Evolutionary conservation across 2,797 vertebrate genomes (phyloP).

Genomic region (Melanotaenia parkinsoni): DNA sequence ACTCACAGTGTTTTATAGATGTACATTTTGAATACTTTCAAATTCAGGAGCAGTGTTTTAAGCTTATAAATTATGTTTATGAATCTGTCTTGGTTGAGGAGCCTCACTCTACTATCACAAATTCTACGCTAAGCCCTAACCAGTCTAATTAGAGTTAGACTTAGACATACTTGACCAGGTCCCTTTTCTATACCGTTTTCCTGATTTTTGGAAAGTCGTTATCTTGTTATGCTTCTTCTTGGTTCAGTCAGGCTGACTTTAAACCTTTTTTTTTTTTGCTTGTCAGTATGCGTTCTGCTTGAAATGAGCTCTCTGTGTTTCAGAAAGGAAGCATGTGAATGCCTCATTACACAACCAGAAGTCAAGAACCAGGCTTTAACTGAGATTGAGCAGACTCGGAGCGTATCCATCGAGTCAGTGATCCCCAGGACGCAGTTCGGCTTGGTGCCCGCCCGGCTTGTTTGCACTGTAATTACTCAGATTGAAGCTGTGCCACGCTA

Average conservation of each 20-base stretch:
- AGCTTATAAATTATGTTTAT: no score
- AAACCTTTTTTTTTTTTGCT: constrained; percentile 3
- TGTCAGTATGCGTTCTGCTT: constrained; percentile 7
- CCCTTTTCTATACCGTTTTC: background rate
- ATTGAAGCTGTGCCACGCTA: constrained; percentile 51
- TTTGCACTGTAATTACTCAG: constrained; percentile 76
- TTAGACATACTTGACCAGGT: background rate
- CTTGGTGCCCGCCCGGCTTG: constrained; percentile 55
- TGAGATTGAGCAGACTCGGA: constrained; percentile 62
- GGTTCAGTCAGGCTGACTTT: constrained; percentile 1
- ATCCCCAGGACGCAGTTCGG: constrained; percentile 52
- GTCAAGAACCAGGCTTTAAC: constrained; percentile 50
- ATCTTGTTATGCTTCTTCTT: background rate
- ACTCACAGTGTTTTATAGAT: background rate
- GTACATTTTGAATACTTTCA: no score
- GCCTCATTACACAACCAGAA: constrained; percentile 56
- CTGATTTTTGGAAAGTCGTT: background rate
- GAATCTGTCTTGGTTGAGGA: no score
- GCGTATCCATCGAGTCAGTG: constrained; percentile 58
- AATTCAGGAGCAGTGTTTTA: no score
- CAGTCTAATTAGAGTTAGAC: background rate
- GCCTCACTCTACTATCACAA: no score
- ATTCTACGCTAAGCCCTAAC: no score
- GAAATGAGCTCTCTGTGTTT: constrained; percentile 45
- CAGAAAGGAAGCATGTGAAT: constrained; percentile 54